phyloP scores from a whole-genome alignment of 2,888 invertebrate genomes.

The Stegophylla sp. region DNA sequence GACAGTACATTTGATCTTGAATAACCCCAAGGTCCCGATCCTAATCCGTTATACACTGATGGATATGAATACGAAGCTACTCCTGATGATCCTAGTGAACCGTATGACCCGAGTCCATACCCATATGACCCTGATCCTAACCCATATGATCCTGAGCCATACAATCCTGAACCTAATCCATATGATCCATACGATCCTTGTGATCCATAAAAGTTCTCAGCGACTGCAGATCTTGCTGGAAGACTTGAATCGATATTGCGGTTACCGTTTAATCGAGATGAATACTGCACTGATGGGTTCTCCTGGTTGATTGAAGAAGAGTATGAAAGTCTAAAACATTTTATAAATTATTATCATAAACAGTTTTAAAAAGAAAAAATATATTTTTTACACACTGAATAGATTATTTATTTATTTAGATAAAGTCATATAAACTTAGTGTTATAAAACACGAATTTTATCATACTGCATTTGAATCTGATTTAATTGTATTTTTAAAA shows the following conservation, averaged over 20 bases:
- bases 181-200: neutral
- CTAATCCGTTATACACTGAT: neutral
- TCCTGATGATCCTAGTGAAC: neutral
- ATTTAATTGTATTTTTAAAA: no score
- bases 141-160: neutral
- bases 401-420: no score
- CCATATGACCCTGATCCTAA: neutral
- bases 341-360: neutral
- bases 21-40: neutral
- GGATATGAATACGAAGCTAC: conserved; percentile 21
- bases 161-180: neutral
- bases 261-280: conserved; percentile 4
- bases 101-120: neutral
- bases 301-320: conserved; percentile 22
- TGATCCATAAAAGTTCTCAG: neutral
- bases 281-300: neutral
- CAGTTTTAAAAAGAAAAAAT: no score
- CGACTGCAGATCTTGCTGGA: neutral
- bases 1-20: conserved; percentile 23
- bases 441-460: no score
- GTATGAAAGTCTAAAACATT: conserved; percentile 23
- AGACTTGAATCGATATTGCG: conserved; percentile 19
- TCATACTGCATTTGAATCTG: no score
- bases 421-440: no score
- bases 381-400: no score